Evolutionary conservation across 2,888 invertebrate genomes (phyloP), one percentile per base, ranked within the genome.

Genomic region (Lypha dubia): DNA sequence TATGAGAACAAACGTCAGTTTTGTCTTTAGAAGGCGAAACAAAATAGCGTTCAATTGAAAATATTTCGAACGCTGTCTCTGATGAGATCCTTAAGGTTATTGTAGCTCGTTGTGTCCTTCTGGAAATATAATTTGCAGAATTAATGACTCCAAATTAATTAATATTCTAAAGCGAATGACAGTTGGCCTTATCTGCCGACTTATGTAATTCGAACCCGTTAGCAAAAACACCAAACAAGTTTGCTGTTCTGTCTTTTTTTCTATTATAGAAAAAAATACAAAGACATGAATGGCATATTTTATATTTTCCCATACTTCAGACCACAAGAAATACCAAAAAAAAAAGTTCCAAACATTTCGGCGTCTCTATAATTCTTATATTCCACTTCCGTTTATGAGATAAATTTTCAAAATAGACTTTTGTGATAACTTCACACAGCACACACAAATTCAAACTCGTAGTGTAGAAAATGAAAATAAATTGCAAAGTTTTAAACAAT

Each of bases 331-430:
- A 53, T 38, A 53, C n/a, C n/a, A n/a, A n/a, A n/a, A 15, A 28
- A 5, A 28, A 5, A 9, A 28, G 8, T 1, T 28, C 24, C 53
- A 56, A 56, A 28, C 15, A 28, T 17, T 8, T 73, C 28, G 60
- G 24, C 62, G 51, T 41, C 20, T 44, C 28, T 3, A 20, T 9
- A 60, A 41, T 63, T 75, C 44, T 53, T 24, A 71, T 11, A 44
- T 60, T 51, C 13, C 24, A 76, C 60, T 79, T 79, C 70, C 79
- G 58, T 58, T 65, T 41, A 15, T 32, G 49, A 38, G 20, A 70
- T 15, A 32, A 56, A 32, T 35, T 63, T 68, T 3, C 6, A 3
- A 74, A 67, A 20, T 22, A 35, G 0, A 44, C 28, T 65, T n/a
- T 63, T 44, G 7, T 17, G 41, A 51, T 38, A 65, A 22, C 35